A percentile compares a stretch with the other conserved stretches of the same genome.
Evolutionary conservation across 2,113 vertebrate species (phyloP).

Genomic region (Mirza zaza): DNA sequence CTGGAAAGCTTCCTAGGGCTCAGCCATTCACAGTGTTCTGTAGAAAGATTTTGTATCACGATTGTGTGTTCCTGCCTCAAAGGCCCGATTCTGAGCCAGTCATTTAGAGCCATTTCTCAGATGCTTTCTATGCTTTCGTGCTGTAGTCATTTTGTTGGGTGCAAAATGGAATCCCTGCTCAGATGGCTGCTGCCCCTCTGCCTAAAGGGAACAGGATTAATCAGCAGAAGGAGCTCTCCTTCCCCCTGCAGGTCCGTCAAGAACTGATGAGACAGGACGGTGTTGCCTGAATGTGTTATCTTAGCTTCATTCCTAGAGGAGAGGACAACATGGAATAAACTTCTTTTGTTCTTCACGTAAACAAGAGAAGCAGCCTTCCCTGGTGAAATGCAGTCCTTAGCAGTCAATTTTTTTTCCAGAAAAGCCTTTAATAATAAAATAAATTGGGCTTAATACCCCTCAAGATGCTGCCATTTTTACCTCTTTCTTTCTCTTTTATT

Average conservation of each 20-base stretch:
- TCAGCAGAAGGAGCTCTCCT: not conserved
- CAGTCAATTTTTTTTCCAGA: not conserved
- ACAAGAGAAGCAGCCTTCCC: not conserved
- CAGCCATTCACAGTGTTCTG: not conserved
- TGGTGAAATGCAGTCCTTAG: not conserved
- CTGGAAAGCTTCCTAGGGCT: not conserved
- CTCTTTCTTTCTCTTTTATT: slow-evolving; percentile 74
- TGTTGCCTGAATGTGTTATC: not conserved
- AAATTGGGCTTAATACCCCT: slow-evolving; percentile 51
- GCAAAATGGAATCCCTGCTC: not conserved
- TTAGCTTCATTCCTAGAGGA: not conserved
- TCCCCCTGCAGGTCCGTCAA: not conserved
- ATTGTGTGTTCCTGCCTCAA: not conserved
- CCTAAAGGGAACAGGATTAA: not conserved
- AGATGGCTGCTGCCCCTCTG: not conserved
- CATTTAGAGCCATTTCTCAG: not conserved
- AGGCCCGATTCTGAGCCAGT: not conserved
- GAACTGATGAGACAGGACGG: not conserved
- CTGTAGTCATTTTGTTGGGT: not conserved
- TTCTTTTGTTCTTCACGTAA: not conserved
- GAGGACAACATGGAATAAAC: not conserved
- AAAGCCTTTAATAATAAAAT: not conserved
- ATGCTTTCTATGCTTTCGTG: not conserved
- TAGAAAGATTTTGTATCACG: not conserved
- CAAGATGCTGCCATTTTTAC: slow-evolving; percentile 62